Evolutionary conservation across 1,140 invertebrate genomes (phyloP).

Genomic region (Brevipalpus yothersi): DNA sequence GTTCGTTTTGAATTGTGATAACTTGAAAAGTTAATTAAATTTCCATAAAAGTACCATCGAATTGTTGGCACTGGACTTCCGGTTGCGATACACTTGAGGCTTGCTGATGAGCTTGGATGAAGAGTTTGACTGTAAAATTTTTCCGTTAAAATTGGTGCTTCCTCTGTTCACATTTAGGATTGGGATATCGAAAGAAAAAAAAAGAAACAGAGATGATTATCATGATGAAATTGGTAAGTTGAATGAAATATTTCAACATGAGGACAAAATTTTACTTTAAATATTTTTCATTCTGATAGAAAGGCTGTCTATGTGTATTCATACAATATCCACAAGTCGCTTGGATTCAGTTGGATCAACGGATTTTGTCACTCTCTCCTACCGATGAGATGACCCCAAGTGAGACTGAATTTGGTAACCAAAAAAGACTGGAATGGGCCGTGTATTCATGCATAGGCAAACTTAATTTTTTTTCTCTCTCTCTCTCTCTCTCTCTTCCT

Average conservation of each 20-base stretch:
- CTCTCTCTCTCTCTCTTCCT: too few species aligned
- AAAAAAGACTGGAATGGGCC: background rate
- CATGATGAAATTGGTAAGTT: background rate
- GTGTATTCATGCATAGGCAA: too few species aligned
- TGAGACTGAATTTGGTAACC: background rate
- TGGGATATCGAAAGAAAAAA: background rate
- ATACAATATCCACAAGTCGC: too few species aligned
- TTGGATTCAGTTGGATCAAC: background rate
- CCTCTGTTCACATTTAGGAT: background rate
- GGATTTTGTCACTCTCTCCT: background rate
- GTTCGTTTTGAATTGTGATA: slow-evolving; percentile 13
- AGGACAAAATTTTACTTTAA: background rate
- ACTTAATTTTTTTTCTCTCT: too few species aligned
- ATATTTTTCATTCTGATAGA: background rate
- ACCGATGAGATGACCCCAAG: background rate
- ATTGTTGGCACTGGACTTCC: slow-evolving; percentile 21
- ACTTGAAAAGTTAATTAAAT: slow-evolving; percentile 16
- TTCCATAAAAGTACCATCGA: slow-evolving; percentile 17
- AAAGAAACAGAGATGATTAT: background rate
- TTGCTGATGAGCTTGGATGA: slow-evolving; percentile 11
- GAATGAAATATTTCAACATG: background rate
- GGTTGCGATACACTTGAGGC: slow-evolving; percentile 15
- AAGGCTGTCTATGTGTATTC: background rate
- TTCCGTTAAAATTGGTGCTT: background rate
- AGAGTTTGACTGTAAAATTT: background rate